A percentile compares a stretch with the other conserved stretches of the same genome.
phyloP scores from a whole-genome alignment of 2,888 invertebrate species.

The Hyalella azteca region DNA sequence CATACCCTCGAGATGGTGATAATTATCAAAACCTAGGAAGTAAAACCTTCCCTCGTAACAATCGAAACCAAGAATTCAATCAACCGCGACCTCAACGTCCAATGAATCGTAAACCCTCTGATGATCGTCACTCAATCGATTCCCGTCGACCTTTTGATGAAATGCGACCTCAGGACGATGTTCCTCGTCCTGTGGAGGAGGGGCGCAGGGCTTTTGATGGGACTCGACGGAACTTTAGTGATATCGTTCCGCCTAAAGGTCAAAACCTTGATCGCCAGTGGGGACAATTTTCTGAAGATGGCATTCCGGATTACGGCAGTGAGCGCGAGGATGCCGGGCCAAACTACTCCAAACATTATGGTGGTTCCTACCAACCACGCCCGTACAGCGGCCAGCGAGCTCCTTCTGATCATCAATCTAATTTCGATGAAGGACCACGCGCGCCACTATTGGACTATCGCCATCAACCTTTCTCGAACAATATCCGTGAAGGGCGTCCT shows the following conservation, averaged over 20 bases:
- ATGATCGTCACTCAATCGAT: background rate
- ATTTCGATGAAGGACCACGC: background rate
- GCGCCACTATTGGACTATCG: background rate
- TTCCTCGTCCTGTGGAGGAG: background rate
- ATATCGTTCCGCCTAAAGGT: background rate
- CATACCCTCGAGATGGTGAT: background rate
- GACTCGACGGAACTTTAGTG: background rate
- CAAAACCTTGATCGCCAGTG: background rate
- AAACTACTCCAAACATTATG: background rate
- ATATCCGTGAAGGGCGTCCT: background rate
- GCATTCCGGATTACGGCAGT: background rate
- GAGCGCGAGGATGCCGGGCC: background rate
- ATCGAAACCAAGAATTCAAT: background rate
- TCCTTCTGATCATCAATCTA: background rate
- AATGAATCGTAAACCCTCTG: conserved; percentile 6
- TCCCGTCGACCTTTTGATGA: conserved; percentile 15
- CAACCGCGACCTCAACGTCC: conserved; percentile 8
- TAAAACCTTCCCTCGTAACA: background rate
- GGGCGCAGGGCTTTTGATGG: background rate
- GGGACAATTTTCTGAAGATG: background rate
- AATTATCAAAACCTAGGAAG: background rate
- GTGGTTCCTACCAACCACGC: background rate
- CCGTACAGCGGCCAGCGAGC: background rate
- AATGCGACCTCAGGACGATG: background rate
- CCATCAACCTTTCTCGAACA: background rate